Base-by-base conservation (phyloP, 64 coral and sea anemone species). In the Catalaphyllia jardinei region DNA sequence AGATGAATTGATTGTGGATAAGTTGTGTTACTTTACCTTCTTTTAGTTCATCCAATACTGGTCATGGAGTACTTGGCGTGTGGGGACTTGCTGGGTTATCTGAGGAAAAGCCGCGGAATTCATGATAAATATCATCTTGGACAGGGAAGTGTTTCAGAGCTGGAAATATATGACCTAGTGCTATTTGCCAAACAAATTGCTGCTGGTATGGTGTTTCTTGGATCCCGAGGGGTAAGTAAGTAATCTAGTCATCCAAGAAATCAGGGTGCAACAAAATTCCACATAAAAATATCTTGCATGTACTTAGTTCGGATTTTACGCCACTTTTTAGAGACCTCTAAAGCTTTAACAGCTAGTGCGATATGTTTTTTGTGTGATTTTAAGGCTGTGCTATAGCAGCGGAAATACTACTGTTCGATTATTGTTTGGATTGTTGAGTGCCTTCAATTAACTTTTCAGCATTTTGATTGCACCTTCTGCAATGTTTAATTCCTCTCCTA, bases 31-130 rank as follows among this genome's bases (percentile, higher is more conserved):
- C 22, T 69, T 69, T 28, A 0, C 0, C 11, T 28, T 5, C 22
- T 69, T 10, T 8, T 25, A 69, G 65, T 69, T 69, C 65, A 69
- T 28, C 65, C 65, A n/a, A 69, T 69, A 4, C 65, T 69, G 0
- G 25, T 69, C 8, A 69, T 69, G 65, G 65, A 69, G 25, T n/a
- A 69, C 22, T 69, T 69, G 65, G 22, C 65, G 25, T 28, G n/a
- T 69, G 65, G 65, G 29, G 65, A 69, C 65, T 8, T 79, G 50
- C 52, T 79, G 22, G 77, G 77, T 55, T 79, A 55, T 60, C 51
- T 79, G 77, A 79, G 77, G 27, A 79, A 79, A 28, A 60, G 77
- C 77, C 77, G 77, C 16, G 77, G 77, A 60, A 31, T 79, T 59
- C 24, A 57, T 28, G 77, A 79, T 28, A 24, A 60, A 14, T 79